Evolutionary conservation across 2,888 invertebrate species (phyloP), one percentile per base, ranked within the genome.

Genomic region (Papilio elwesi): DNA sequence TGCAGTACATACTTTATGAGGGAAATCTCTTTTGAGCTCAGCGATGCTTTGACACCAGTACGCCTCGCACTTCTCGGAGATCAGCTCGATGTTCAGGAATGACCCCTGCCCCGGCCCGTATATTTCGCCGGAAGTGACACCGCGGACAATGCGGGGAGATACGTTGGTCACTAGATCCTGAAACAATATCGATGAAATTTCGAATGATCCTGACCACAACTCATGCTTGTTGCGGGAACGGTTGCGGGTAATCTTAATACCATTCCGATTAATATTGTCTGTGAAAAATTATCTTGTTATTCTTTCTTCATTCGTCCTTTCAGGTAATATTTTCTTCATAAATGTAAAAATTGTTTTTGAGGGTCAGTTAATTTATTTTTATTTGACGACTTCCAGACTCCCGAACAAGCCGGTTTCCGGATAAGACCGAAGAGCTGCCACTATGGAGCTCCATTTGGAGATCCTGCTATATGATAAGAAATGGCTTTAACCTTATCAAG

Each of bases 81-180:
- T 99, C 15, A 99, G 93, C 89, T 99, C 99, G 78, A 99, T 99
- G 88, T 99, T 99, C 36, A 99, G 94, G 91, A 99, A 99, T 5
- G 98, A 96, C 10, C 98, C 97, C 91, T 99, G 99, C n/a, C 98
- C 98, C 0, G 99, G 99, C 0, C 99, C 99, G 88, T 95, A 99
- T 82, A 95, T 95, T 81, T 98, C 96, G 0, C 99, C 98, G 0
- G 98, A 97, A 0, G 99, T 99, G 0, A 97, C 96, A 12, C 99
- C 99, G 70, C 98, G 95, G 0, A 99, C 96, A 80, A 99, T 99
- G 73, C 99, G 96, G 0, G 99, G 99, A 0, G 99, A 99, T 0
- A 99, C 98, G 88, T 99, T 99, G 0, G 98, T 99, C 7, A 99
- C 98, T 74, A 97, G 87, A 86, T 99, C 98, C 97, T 98, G 83